These are phyloP conservation scores for Notolabrus celidotus DNA, from an alignment of 2,797 vertebrate genomes.

Conservation along the genomic window DNA sequence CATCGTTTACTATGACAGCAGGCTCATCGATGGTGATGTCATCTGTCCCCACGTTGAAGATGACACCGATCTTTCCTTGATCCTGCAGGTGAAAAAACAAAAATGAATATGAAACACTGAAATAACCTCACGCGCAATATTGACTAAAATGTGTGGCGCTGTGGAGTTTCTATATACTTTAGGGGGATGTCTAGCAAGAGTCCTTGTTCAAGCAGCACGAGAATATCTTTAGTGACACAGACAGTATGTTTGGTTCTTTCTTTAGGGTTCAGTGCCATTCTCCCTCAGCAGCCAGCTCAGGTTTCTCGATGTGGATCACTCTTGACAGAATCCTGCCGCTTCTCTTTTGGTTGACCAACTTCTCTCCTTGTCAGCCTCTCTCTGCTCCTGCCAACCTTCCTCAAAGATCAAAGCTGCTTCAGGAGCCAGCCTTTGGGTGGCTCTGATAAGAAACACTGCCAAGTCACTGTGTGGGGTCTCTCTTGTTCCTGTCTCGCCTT, in stretches of 20 bases:
- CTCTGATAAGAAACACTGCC: slow-evolving; percentile 60
- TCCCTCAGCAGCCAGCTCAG: slow-evolving; percentile 58
- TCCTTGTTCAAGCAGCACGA: slow-evolving; percentile 43
- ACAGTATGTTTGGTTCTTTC: slow-evolving; percentile 59
- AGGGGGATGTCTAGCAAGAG: slow-evolving; percentile 1
- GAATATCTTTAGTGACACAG: slow-evolving; percentile 60
- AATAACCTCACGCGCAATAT: not conserved
- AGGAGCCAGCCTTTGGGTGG: slow-evolving; percentile 66
- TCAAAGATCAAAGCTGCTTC: slow-evolving; percentile 76
- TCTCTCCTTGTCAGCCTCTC: slow-evolving; percentile 57
- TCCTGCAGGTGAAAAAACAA: slow-evolving; percentile 82
- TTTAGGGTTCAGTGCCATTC: slow-evolving; percentile 69
- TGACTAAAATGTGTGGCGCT: not conserved
- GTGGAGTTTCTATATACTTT: not conserved
- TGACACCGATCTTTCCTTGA: slow-evolving; percentile 93
- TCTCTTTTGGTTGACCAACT: slow-evolving; percentile 75
- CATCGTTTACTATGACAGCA: slow-evolving; percentile 92
- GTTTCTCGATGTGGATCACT: slow-evolving; percentile 77
- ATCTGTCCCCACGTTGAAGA: slow-evolving; percentile 96
- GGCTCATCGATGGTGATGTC: slow-evolving; percentile 95
- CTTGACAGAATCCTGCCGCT: slow-evolving; percentile 81
- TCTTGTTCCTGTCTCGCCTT: slow-evolving; percentile 35
- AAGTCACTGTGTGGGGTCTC: slow-evolving; percentile 40
- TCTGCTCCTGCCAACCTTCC: slow-evolving; percentile 55
- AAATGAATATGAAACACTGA: not conserved